Evolutionary conservation across 2,113 vertebrate species (phyloP), one percentile per base, ranked within the genome.

Genomic region (Catharus bicknelli): DNA sequence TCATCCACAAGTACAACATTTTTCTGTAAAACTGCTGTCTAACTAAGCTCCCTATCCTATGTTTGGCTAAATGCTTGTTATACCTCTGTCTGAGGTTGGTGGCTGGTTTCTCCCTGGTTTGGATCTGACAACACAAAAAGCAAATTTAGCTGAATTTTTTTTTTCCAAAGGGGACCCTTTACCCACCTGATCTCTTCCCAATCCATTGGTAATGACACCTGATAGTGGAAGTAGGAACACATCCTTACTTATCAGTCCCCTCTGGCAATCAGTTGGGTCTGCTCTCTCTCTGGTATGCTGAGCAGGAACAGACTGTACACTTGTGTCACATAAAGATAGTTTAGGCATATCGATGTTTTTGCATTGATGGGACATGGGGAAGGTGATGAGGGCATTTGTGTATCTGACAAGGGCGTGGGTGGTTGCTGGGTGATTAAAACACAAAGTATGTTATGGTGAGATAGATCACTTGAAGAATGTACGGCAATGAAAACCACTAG

Each of bases 241-340:
- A 29, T 94, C 29, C 83, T 93, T 80, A 77, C 89, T 95, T 93
- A 96, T 96, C 92, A 93, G 89, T 74, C 67, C 38, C 9, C 62
- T 72, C 74, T 64, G 59, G 67, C 55, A 83, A 43, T 82, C 64
- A 89, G 80, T 55, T 90, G 74, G 80, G 54, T 96, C 77, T 97
- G 82, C 34, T 59, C 12, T 47, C 76, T 88, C 92, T 79, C 88
- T 95, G 87, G 20, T 38, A 87, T 54, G 69, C 64, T 83, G 74
- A 64, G 67, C 62, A 86, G 64, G 90, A 95, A 93, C 88, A 93
- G 74, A 63, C 93, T 94, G 81, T 83, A 9, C 59, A 53, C 43
- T 90, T 88, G 53, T 27, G 48, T 48, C 84, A 47, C 51, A 88
- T 42, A 43, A 73, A 95, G 88, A 94, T 27, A 90, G 53, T 89